phyloP scores from a whole-genome alignment of 2,888 invertebrate species.

The Agrotis segetum region DNA sequence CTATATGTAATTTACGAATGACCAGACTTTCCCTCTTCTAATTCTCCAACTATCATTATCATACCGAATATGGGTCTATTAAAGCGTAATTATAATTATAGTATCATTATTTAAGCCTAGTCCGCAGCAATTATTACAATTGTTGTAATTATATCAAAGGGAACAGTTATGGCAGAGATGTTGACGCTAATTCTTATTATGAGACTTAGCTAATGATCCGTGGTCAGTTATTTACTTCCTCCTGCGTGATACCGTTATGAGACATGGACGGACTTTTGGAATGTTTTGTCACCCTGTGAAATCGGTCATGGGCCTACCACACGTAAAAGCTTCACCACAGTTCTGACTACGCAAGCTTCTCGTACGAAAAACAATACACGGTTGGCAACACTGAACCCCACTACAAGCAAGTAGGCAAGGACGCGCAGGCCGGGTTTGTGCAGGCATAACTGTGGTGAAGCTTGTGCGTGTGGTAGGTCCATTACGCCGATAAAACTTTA shows the following conservation, averaged over 20 bases:
- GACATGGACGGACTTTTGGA: conserved; percentile 1
- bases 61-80: conserved; percentile 24
- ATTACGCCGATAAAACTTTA: too few relatives aligned
- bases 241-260: conserved; percentile 11
- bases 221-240: conserved; percentile 22
- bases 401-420: too few relatives aligned
- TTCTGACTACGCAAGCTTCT: too few relatives aligned
- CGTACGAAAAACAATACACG: too few relatives aligned
- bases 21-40: conserved; percentile 19
- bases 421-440: too few relatives aligned
- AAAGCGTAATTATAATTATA: conserved; percentile 62
- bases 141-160: conserved; percentile 52
- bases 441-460: too few relatives aligned
- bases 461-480: too few relatives aligned
- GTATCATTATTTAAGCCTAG: conserved; percentile 57
- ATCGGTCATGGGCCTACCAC: too few relatives aligned
- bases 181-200: conserved; percentile 33
- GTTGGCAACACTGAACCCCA: too few relatives aligned
- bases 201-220: conserved; percentile 31
- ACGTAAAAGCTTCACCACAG: too few relatives aligned
- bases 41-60: conserved; percentile 2
- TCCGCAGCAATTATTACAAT: conserved; percentile 56
- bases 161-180: conserved; percentile 22
- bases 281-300: not conserved
- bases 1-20: not conserved